Evolutionary conservation across 1,140 invertebrate species (phyloP), one percentile per base, ranked within the genome.

Genomic region (Saccostrea cuccullata): DNA sequence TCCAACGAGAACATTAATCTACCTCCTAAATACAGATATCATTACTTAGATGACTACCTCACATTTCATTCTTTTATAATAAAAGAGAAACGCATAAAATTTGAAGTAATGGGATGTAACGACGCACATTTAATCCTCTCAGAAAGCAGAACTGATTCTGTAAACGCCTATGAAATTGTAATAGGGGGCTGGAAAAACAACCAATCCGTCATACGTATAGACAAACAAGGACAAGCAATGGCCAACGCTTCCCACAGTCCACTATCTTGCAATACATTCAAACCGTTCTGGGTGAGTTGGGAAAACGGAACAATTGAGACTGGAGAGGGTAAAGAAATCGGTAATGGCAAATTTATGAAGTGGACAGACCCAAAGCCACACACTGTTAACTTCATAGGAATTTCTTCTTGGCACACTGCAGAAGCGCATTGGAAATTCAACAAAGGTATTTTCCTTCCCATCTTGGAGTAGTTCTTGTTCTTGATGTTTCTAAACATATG

Each of bases 221-320:
- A 26, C 30, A 77, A 17, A 30, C 70, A 36, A 11, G 23, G 67
- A 9, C 23, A 23, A 9, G 0, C 23, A 11, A 5, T n/a, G 23
- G 26, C 26, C n/a, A 55, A 17, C 20, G n/a, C 20, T 12, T n/a
- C 40, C 30, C n/a, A 20, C 13, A 84, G 30, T 23, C 56, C 56
- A 26, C 4, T 84, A 15, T 26, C 23, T 11, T 84, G 83, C 30
- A 56, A 12, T 6, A 12, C 26, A 13, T 55, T 58, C n/a, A n/a
- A 23, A 84, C 20, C 83, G 26, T 84, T 84, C 40, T 84, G 83
- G 83, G 55, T 84, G 8, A 84, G 83, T 26, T 84, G 83, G 83
- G 56, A 56, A 3, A 58, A 56, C 23, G 82, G 82, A 55, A n/a
- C 47, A 9, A 84, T 84, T 12, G 6, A 26, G 17, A 47, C n/a